These are phyloP conservation scores for Sternarchorhynchus goeldii DNA, from an alignment of 2,797 vertebrate genomes.

Conservation along the genomic window DNA sequence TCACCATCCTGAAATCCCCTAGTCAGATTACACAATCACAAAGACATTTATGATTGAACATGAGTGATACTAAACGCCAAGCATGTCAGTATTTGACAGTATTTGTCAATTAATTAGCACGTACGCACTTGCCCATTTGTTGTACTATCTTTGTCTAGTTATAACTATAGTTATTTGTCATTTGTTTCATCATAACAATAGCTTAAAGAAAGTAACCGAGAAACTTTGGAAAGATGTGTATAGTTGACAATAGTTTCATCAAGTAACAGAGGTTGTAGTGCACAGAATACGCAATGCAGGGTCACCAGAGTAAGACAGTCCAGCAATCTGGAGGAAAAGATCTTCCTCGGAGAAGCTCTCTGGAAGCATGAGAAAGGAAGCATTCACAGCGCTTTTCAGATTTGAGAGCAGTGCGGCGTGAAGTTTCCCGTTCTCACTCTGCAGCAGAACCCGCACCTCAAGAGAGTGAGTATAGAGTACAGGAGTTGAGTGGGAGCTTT, in stretches of 20 bases:
- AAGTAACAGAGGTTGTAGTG: neutral
- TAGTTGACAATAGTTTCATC: neutral
- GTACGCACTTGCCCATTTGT: neutral
- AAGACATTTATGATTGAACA: conserved; percentile 1
- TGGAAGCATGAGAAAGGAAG: conserved; percentile 93
- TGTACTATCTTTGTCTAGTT: neutral
- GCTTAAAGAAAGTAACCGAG: too few relatives aligned
- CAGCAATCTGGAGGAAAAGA: conserved; percentile 88
- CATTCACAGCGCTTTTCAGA: conserved; percentile 86
- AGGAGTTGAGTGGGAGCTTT: neutral
- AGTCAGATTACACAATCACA: conserved; percentile 21
- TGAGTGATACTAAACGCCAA: neutral
- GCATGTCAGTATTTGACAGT: neutral
- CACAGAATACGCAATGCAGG: neutral
- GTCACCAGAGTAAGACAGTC: conserved; percentile 91
- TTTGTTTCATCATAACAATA: neutral
- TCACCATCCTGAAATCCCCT: conserved; percentile 96
- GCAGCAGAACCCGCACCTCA: conserved; percentile 88
- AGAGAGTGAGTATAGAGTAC: neutral
- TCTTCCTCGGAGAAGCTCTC: conserved; percentile 95
- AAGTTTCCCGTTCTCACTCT: conserved; percentile 82
- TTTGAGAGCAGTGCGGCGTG: conserved; percentile 83
- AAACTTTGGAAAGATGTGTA: too few relatives aligned
- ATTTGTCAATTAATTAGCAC: neutral
- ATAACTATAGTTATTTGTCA: neutral